These are phyloP conservation scores for Hipposideros armiger DNA, from an alignment of 2,113 vertebrate species.

Conservation along the genomic window DNA sequence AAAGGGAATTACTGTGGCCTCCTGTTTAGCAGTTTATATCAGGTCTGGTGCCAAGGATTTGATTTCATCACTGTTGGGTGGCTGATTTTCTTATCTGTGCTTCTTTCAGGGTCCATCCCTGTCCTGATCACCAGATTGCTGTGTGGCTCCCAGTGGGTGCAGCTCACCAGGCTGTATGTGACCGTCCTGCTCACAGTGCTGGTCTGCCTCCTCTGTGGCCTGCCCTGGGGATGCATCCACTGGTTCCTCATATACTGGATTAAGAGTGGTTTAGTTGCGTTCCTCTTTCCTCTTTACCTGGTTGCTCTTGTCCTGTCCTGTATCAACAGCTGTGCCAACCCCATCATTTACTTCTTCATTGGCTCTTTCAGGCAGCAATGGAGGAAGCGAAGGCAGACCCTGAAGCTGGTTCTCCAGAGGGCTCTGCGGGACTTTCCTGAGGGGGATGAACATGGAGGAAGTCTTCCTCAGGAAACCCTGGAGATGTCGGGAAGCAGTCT, in stretches of 20 bases:
- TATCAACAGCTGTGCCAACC: not conserved
- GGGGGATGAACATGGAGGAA: not conserved
- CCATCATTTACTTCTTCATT: not conserved
- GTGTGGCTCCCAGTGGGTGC: not conserved
- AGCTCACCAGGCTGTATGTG: not conserved
- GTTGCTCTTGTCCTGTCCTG: not conserved
- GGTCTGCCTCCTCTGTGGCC: constrained; percentile 47
- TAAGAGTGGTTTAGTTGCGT: accelerated
- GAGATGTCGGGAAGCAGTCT: too few relatives aligned
- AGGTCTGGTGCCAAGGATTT: accelerated
- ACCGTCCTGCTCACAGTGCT: not conserved
- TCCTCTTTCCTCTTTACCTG: accelerated
- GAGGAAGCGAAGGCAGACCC: accelerated
- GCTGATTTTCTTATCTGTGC: not conserved
- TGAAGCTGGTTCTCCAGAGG: constrained; percentile 37
- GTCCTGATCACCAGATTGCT: not conserved
- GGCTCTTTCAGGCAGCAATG: not conserved
- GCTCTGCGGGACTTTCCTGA: constrained; percentile 23
- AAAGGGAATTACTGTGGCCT: not conserved
- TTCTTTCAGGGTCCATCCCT: constrained; percentile 29
- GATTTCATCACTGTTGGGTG: not conserved
- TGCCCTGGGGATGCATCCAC: not conserved
- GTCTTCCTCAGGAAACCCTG: not conserved
- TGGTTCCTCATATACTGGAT: not conserved
- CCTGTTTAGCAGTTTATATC: accelerated